Conservation (phyloP, 2,797 vertebrate genomes). For the Tragopan temminckii region DNA sequence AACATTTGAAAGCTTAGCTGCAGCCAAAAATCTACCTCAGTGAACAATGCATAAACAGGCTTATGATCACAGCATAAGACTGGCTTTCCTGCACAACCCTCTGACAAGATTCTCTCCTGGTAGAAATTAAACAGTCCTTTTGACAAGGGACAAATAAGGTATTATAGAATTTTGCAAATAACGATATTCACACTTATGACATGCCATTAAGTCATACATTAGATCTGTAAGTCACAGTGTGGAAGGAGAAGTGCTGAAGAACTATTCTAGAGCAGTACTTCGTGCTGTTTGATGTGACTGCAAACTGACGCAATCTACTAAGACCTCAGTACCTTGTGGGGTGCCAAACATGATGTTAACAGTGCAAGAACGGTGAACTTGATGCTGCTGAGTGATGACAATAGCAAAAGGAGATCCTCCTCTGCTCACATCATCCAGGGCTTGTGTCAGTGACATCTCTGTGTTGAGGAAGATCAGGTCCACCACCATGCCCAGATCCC, state of each 20-base stretch:
- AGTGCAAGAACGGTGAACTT: slow-evolving; percentile 97
- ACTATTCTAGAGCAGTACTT: background rate
- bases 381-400: slow-evolving; percentile 97
- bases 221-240: background rate
- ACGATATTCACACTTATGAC: background rate
- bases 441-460: slow-evolving; percentile 95
- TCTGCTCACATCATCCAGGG: slow-evolving; percentile 94
- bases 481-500: slow-evolving; percentile 97
- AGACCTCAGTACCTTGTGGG: slow-evolving; percentile 90
- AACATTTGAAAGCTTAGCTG: background rate
- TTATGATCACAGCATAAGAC: background rate
- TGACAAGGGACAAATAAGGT: background rate
- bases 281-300: background rate
- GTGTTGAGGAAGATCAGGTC: slow-evolving; percentile 99
- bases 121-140: background rate
- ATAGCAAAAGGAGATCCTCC: slow-evolving; percentile 98
- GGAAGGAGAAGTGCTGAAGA: background rate
- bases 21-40: background rate
- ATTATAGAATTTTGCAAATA: background rate
- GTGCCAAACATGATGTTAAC: slow-evolving; percentile 99
- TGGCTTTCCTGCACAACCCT: background rate
- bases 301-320: background rate
- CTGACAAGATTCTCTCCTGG: background rate
- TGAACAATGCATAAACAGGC: background rate
- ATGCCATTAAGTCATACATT: background rate